Base-by-base conservation (phyloP, 1,140 invertebrate genomes). In the Hestina assimilis region DNA sequence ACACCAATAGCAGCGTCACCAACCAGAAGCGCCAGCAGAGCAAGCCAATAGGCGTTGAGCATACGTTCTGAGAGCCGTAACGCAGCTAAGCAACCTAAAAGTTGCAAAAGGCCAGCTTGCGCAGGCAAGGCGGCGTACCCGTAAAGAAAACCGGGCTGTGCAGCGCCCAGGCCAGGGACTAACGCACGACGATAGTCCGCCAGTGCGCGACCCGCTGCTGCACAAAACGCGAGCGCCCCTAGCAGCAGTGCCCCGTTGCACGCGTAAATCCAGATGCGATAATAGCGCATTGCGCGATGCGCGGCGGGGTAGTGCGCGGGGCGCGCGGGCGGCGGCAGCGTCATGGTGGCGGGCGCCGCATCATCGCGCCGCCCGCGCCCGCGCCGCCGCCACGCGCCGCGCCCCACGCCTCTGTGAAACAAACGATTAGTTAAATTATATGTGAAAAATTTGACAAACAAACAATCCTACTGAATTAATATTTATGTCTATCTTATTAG, bases 181-280 rank as follows among this genome's bases (percentile, higher is more conserved):
- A 96, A 88, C 48, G 90, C 84, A 4, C 94, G 90, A 24, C 93
- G 89, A 61, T 92, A 92, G 80, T 94, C 93, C 66, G 93, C 92
- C 17, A 95, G 89, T 12, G 94, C 92, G 67, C 91, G 91, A 29
- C 92, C 92, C 47, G 94, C 95, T 46, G 94, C 94, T 29, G 93
- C 92, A 59, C 93, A 92, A 83, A 96, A 96, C 19, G 95, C 93
- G 40, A 96, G 82, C 71, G 95, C 94, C 75, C 94, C 94, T 57
- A 94, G 91, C 79, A 96, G 90, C 77, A 96, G 91, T 59, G 95
- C 95, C 81, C 94, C 92, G 90, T 97, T 96, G 92, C 95, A 96
- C 74, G 95, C 94, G 91, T 96, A 96, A 79, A 97, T 96, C 95
- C 95, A 96, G 75, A 96, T 92, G 83, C 95, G 93, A 90, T 97